Percentiles rank a stretch among this genome's conserved stretches.
Evolutionary conservation across 2,113 vertebrate genomes (phyloP).

Genomic region (Percopsis transmontana): DNA sequence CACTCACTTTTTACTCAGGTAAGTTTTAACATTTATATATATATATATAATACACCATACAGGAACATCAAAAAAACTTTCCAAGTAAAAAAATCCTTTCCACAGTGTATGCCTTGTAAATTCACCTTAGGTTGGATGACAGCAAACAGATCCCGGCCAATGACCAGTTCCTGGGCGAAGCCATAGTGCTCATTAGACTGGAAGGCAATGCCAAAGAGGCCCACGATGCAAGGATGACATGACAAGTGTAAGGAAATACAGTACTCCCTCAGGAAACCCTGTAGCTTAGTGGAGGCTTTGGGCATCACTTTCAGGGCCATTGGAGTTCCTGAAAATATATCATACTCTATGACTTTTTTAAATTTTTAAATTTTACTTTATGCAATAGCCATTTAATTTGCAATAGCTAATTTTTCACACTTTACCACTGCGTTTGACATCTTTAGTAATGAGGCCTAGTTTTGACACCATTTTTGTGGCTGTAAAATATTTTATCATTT

Average conservation of each 20-base stretch:
- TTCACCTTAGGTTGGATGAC: conserved; percentile 91
- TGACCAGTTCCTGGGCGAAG: conserved; percentile 88
- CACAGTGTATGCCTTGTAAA: conserved; percentile 1
- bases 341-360: not conserved
- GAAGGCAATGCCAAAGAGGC: conserved; percentile 89
- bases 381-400: too few species aligned
- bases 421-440: too few species aligned
- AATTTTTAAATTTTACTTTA: not conserved
- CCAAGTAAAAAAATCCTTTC: too few species aligned
- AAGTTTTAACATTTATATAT: too few species aligned
- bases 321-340: conserved; percentile 80
- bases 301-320: conserved; percentile 94
- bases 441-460: too few species aligned
- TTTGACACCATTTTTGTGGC: not conserved
- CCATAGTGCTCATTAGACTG: conserved; percentile 88
- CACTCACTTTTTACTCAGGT: too few species aligned
- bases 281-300: conserved; percentile 87
- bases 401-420: too few species aligned
- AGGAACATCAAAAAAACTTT: too few species aligned
- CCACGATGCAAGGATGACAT: conserved; percentile 85
- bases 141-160: conserved; percentile 89
- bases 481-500: not conserved
- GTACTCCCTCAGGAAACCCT: conserved; percentile 92
- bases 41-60: too few species aligned
- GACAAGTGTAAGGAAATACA: conserved; percentile 90